These are phyloP conservation scores for Tetrao urogallus DNA, from an alignment of 2,113 vertebrate species.

Conservation along the genomic window DNA sequence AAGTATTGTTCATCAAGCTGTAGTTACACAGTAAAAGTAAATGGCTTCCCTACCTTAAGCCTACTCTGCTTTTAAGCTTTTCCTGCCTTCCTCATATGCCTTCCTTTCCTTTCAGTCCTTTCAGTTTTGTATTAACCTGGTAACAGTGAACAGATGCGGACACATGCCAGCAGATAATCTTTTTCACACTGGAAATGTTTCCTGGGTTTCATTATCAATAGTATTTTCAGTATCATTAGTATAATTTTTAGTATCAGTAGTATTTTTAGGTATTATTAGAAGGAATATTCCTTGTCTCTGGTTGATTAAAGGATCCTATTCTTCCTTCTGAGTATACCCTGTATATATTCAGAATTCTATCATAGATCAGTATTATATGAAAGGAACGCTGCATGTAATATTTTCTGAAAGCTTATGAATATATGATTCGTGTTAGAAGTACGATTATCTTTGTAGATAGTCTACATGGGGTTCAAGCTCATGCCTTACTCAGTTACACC, in stretches of 20 bases:
- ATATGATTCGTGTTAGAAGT: neutral
- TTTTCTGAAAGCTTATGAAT: neutral
- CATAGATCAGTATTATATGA: neutral
- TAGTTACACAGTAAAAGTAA: neutral
- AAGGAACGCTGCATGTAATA: neutral
- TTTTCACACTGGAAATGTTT: neutral
- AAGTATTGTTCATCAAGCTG: constrained; percentile 26
- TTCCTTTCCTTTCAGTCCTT: neutral
- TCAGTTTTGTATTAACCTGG: neutral
- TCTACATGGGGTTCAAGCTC: neutral
- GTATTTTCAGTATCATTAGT: too few species aligned
- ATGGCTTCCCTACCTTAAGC: neutral
- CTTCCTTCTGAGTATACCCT: neutral
- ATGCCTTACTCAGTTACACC: neutral
- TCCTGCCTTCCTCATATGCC: neutral
- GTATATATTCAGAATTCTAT: neutral
- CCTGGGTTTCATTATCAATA: neutral
- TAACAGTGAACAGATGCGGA: neutral
- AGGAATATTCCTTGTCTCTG: neutral
- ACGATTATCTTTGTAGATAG: neutral
- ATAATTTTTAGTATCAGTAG: neutral
- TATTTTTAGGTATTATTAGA: neutral
- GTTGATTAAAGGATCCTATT: neutral
- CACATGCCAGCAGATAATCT: neutral
- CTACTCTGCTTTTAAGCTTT: neutral